Evolutionary conservation across 2,888 invertebrate species (phyloP), one percentile per base, ranked within the genome.

Genomic region (Drosophila merina): DNA sequence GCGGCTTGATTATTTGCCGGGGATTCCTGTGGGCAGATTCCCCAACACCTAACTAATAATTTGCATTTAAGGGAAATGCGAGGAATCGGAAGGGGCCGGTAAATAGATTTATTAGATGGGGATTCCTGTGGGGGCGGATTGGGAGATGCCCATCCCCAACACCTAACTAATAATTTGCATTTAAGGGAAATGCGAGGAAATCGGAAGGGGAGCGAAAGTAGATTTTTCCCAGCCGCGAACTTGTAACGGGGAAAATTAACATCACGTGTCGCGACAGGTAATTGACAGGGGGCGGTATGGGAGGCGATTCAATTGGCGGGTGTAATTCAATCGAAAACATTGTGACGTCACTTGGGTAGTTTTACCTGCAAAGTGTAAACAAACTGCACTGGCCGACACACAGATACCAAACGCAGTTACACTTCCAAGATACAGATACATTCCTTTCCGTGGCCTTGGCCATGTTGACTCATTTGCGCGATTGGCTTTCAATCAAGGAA

Each of bases 211-310:
- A 40, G 49, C 47, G 36, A 57, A 57, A 26, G 30, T 14, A 56
- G 51, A 44, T 47, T 50, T 36, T 49, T 42, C 59, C 49, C 63
- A 20, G 44, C n/a, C 26, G 10, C 31, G 31, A 44, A n/a, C 40
- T 28, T 9, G 48, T 33, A 55, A 55, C 31, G 67, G 49, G 49
- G 9, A 45, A 73, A 59, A 55, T 50, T 14, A 38, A 45, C 66
- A 56, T 83, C 67, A 86, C 80, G 82, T 80, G 79, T 64, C 33
- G 28, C 63, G 25, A 51, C 57, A 71, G 79, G 70, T 71, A 76
- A 79, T 69, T 67, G 57, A 50, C 63, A 76, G 14, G 74, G 69
- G 52, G 44, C 10, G 26, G 57, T 38, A 30, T 31, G 52, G 49
- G 48, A 36, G 40, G 30, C 33, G 31, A 25, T 51, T 50, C 12